Base-by-base conservation (phyloP, 2,797 vertebrate genomes). In the Tenualosa thibaudeaui region DNA sequence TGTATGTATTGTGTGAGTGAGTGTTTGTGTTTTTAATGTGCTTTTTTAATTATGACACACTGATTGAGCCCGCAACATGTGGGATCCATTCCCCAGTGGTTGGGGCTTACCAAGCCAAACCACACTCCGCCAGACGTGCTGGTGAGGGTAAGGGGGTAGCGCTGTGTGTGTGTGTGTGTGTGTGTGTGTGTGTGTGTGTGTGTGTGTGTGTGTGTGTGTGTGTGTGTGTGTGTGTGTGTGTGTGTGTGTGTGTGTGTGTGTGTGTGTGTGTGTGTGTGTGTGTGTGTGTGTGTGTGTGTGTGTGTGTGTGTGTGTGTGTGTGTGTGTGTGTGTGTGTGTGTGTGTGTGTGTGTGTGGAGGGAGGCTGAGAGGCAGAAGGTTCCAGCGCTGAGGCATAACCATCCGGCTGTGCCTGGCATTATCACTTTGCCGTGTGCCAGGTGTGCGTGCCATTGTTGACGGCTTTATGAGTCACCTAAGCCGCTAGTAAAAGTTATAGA, bases 21-120 rank as follows among this genome's bases (percentile, higher is more conserved):
- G 65, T 71, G 65, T 71, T 37, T 71, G 26, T 37, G 65, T 71
- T 71, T 12, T 71, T 3, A 13, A 31, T 40, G 26, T 40, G 65
- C 17, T 12, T 53, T 84, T 81, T 85, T 84, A 84, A 90, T 83
- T 86, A 87, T 81, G 82, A 81, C 81, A 82, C 82, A 86, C 81
- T 86, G 85, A 88, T 87, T 89, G 86, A 86, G 62, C 86, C 62
- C 84, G 62, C 5, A 86, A 85, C 60, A 84, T 75, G 85, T 71
- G 83, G 68, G 65, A 81, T n/a, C 81, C 85, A 86, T 84, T 65
- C 87, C 78, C 81, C 75, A 22, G 82, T 84, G 83, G n/a, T 43
- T 49, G 51, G 65, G 83, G 85, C 85, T 88, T 90, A 86, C 71
- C 37, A 22, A 40, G 26, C 71, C 71, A 78, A 46, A 13, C 37